Conservation (phyloP, 2,797 vertebrate species). For the Gila robusta region DNA sequence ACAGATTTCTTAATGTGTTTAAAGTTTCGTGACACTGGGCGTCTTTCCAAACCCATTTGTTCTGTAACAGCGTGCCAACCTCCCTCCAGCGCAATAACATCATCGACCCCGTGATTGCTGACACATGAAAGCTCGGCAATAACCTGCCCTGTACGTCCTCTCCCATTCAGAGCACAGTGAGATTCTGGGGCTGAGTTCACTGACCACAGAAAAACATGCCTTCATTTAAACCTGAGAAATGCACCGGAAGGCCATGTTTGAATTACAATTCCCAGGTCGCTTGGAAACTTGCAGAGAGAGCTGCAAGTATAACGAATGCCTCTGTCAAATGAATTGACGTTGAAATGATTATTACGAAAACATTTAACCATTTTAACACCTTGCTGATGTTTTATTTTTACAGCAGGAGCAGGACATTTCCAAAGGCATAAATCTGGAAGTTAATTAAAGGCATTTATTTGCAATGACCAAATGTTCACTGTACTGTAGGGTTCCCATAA, state of each 20-base stretch:
- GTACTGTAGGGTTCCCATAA: neutral
- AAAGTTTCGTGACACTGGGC: conserved; percentile 62
- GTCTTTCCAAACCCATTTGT: conserved; percentile 63
- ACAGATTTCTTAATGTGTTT: conserved; percentile 62
- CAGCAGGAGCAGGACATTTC: conserved; percentile 24
- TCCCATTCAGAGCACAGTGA: conserved; percentile 26
- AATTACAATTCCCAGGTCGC: conserved; percentile 31
- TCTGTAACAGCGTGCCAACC: conserved; percentile 58
- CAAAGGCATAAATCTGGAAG: conserved; percentile 46
- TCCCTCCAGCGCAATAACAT: conserved; percentile 60
- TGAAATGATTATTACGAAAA: conserved; percentile 50
- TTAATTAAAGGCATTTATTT: conserved; percentile 51
- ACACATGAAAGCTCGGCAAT: conserved; percentile 62
- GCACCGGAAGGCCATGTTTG: conserved; percentile 39
- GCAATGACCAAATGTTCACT: conserved; percentile 8
- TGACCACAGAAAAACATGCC: conserved; percentile 41
- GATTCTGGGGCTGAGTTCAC: conserved; percentile 45
- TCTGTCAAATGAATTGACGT: conserved; percentile 41
- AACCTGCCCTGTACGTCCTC: conserved; percentile 51
- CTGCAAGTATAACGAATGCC: conserved; percentile 29
- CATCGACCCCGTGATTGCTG: conserved; percentile 56
- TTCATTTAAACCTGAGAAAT: conserved; percentile 42
- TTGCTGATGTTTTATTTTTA: conserved; percentile 44
- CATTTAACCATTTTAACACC: conserved; percentile 49
- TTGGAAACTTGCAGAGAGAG: conserved; percentile 34